A percentile compares a stretch with the other conserved stretches of the same genome.
Conservation (phyloP, 2,888 invertebrate genomes). For the Cheilosia vulpina region DNA sequence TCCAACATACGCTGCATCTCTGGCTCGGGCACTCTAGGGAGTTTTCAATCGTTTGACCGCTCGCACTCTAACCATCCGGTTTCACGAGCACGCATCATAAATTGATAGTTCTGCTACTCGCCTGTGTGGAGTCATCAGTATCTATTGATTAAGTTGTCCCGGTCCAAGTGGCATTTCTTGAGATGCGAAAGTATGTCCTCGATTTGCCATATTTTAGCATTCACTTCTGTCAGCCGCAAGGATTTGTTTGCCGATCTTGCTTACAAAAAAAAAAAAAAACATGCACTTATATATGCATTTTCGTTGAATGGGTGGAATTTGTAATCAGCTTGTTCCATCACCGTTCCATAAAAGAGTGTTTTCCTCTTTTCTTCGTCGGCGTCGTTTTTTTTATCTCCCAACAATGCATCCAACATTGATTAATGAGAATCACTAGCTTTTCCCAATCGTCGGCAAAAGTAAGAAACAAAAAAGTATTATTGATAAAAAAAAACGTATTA, state of each 20-base stretch:
- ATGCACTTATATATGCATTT: background rate
- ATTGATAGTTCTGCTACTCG: slow-evolving; percentile 51
- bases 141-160: slow-evolving; percentile 62
- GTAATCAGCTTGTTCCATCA: slow-evolving; percentile 46
- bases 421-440: slow-evolving; percentile 56
- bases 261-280: background rate
- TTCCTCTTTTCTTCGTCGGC: slow-evolving; percentile 5
- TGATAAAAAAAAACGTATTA: slow-evolving; percentile 16
- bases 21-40: slow-evolving; percentile 1
- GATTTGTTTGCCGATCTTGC: slow-evolving; percentile 54
- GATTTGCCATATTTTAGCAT: slow-evolving; percentile 62
- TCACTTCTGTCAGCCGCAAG: slow-evolving; percentile 65
- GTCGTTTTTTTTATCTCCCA: background rate
- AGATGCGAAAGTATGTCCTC: slow-evolving; percentile 54
- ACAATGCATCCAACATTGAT: slow-evolving; percentile 57
- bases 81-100: slow-evolving; percentile 60
- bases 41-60: slow-evolving; percentile 28
- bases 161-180: slow-evolving; percentile 47
- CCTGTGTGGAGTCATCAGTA: slow-evolving; percentile 48
- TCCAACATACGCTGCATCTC: background rate
- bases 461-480: slow-evolving; percentile 21
- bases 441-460: slow-evolving; percentile 47
- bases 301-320: slow-evolving; percentile 48
- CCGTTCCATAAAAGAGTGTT: slow-evolving; percentile 10
- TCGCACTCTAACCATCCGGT: slow-evolving; percentile 16